A percentile compares a stretch with the other conserved stretches of the same genome.
These are phyloP conservation scores for Drosophila kurseongensis DNA, from an alignment of 1,140 invertebrate genomes.

Conservation along the genomic window DNA sequence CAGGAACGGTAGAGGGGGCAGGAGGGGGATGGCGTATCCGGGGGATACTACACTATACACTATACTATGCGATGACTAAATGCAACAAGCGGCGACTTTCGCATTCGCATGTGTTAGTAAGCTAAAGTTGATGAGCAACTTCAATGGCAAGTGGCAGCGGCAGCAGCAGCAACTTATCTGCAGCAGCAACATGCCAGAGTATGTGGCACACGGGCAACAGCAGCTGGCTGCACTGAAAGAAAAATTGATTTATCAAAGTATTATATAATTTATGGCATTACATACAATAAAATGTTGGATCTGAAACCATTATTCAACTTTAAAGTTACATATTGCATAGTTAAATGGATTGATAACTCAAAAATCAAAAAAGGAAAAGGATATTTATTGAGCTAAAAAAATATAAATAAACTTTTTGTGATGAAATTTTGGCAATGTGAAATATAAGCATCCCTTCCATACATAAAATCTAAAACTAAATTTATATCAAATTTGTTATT, in stretches of 20 bases:
- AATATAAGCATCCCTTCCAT: too few species aligned
- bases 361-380: too few species aligned
- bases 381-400: too few species aligned
- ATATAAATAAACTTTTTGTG: too few species aligned
- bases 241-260: too few species aligned
- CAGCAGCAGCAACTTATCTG: constrained; percentile 54
- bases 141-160: constrained; percentile 70
- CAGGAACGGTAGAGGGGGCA: not conserved
- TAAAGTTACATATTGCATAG: too few species aligned
- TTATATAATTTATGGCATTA: too few species aligned
- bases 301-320: not conserved
- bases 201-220: constrained; percentile 65
- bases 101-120: constrained; percentile 59
- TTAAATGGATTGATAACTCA: too few species aligned
- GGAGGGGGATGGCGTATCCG: not conserved
- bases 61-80: constrained; percentile 65
- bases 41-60: constrained; percentile 16
- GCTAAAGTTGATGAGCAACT: constrained; percentile 77
- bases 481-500: too few species aligned
- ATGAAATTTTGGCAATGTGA: too few species aligned
- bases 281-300: too few species aligned
- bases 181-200: constrained; percentile 56
- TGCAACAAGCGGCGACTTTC: constrained; percentile 76
- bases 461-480: too few species aligned
- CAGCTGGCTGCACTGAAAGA: constrained; percentile 39